Evolutionary conservation across 2,797 vertebrate species (phyloP).

Genomic region (Taeniopygia guttata): DNA sequence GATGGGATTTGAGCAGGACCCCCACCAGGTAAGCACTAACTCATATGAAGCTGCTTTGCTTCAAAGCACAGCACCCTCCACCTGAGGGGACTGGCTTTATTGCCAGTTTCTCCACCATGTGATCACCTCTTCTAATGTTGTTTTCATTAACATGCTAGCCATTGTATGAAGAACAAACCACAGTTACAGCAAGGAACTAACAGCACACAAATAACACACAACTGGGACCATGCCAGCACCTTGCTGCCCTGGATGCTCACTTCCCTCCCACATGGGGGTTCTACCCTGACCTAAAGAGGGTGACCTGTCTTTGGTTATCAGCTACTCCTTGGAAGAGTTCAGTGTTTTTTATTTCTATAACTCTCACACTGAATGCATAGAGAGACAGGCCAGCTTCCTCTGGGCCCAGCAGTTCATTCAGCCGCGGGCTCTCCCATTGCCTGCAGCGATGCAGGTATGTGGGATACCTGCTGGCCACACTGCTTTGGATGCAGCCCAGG

Average conservation of each 20-base stretch:
- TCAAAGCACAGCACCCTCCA: neutral
- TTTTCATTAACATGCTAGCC: neutral
- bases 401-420: neutral
- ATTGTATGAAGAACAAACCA: neutral
- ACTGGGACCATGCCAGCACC: neutral
- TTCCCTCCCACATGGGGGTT: fast-evolving
- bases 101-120: neutral
- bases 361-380: neutral
- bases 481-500: neutral
- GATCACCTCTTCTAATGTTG: neutral
- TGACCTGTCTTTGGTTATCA: neutral
- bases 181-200: neutral
- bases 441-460: fast-evolving
- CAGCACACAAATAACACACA: neutral
- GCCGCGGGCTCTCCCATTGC: fast-evolving
- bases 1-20: neutral
- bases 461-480: fast-evolving
- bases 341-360: fast-evolving
- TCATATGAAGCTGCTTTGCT: neutral
- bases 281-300: neutral
- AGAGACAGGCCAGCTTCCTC: neutral
- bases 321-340: neutral
- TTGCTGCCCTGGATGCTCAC: neutral
- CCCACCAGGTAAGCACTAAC: neutral
- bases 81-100: neutral